Conservation (phyloP, 2,113 vertebrate species). For the Capricornis sumatraensis region DNA sequence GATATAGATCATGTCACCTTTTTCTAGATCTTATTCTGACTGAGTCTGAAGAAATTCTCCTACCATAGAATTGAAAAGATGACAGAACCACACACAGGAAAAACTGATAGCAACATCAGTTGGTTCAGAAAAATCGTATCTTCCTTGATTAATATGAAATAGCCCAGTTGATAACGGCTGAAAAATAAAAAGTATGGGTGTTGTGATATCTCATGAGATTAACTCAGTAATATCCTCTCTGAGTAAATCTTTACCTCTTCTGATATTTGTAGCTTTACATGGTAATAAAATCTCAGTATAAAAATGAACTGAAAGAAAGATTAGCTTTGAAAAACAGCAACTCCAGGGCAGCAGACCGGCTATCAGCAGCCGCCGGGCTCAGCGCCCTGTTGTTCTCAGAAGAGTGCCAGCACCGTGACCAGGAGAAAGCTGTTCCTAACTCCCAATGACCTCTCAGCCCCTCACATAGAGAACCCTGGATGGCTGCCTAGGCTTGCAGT, state of each 20-base stretch:
- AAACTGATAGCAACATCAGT: neutral
- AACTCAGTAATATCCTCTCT: constrained; percentile 43
- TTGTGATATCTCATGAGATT: constrained; percentile 30
- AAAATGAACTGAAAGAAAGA: constrained; percentile 23
- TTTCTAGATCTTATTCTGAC: constrained; percentile 51
- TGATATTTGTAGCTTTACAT: constrained; percentile 36
- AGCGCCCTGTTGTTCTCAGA: neutral
- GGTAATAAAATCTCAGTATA: constrained; percentile 30
- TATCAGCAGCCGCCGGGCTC: neutral
- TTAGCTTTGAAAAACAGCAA: neutral
- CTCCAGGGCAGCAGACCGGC: neutral
- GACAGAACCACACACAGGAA: neutral
- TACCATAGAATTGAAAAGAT: constrained; percentile 30
- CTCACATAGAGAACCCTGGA: neutral
- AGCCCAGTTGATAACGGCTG: neutral
- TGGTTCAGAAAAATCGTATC: neutral
- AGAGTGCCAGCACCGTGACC: neutral
- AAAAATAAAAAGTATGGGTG: constrained; percentile 44
- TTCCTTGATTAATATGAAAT: constrained; percentile 54
- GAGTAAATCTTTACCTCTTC: neutral
- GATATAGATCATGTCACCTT: constrained; percentile 51
- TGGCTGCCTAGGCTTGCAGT: neutral
- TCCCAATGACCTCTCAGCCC: neutral
- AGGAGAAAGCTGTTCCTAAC: neutral
- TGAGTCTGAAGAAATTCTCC: constrained; percentile 47